Conservation (phyloP, 2,888 invertebrate species). For the Callimorpha dominula region DNA sequence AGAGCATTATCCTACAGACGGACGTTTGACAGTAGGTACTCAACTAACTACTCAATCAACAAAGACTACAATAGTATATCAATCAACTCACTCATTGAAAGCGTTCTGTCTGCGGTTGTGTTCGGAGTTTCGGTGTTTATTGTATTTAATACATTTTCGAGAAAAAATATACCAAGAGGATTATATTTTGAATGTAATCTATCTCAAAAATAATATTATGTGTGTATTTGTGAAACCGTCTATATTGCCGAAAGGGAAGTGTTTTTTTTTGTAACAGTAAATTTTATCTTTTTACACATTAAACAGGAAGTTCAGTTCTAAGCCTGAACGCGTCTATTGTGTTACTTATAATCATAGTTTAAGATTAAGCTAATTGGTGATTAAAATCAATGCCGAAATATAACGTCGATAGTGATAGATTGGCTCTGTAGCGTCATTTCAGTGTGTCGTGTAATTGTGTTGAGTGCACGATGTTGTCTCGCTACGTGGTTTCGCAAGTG, state of each 20-base stretch:
- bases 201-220: no score
- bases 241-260: not conserved
- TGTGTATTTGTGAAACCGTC: not conserved
- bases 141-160: no score
- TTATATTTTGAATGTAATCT: no score
- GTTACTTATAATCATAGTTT: not conserved
- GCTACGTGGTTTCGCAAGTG: conserved; percentile 80
- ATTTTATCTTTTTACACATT: no score
- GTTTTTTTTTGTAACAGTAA: not conserved
- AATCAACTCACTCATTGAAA: no score
- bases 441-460: conserved; percentile 5
- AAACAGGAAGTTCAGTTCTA: not conserved
- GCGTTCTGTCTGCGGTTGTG: no score
- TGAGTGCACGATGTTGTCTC: conserved; percentile 70
- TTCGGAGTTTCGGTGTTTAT: no score
- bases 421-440: not conserved
- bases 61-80: no score
- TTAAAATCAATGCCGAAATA: conserved; percentile 38
- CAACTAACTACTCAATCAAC: no score
- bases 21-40: no score
- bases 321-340: not conserved
- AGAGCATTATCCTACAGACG: no score
- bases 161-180: no score
- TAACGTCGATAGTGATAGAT: conserved; percentile 1
- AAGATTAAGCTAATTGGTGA: conserved; percentile 46